phyloP scores from a whole-genome alignment of 2,888 invertebrate species.

The Sepiola atlantica region DNA sequence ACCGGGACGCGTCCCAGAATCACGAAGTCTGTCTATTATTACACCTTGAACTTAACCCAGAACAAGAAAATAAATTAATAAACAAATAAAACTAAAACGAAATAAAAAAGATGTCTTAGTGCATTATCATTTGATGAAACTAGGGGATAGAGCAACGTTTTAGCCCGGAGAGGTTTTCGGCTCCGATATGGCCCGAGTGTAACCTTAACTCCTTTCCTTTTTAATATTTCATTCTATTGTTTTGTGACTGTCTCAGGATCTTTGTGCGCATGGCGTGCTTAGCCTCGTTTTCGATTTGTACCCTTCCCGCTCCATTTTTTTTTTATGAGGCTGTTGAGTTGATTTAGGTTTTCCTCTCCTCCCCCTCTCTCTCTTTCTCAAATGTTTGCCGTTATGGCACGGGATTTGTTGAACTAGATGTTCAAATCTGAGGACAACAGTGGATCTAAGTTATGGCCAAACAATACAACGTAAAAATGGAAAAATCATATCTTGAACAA shows the following conservation, averaged over 20 bases:
- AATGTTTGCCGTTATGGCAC: background rate
- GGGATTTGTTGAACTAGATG: background rate
- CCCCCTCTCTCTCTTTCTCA: background rate
- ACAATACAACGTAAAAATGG: background rate
- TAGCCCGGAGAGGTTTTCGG: background rate
- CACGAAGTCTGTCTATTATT: slow-evolving; percentile 10
- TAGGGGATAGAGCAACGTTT: background rate
- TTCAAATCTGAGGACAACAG: background rate
- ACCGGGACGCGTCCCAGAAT: background rate
- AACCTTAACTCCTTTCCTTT: background rate
- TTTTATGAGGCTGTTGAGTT: background rate
- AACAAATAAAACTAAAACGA: background rate
- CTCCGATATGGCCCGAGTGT: background rate
- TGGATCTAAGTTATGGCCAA: slow-evolving; percentile 32
- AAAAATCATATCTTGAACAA: background rate
- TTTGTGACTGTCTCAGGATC: background rate
- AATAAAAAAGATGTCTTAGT: background rate
- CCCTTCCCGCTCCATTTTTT: background rate
- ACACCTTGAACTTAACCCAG: background rate
- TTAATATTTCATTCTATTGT: background rate
- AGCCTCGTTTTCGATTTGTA: background rate
- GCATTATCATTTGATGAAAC: background rate
- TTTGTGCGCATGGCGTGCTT: background rate
- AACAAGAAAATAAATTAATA: background rate
- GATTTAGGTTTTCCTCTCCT: background rate